phyloP scores from a whole-genome alignment of 2,888 invertebrate genomes.

The Heteromurus nitidus region DNA sequence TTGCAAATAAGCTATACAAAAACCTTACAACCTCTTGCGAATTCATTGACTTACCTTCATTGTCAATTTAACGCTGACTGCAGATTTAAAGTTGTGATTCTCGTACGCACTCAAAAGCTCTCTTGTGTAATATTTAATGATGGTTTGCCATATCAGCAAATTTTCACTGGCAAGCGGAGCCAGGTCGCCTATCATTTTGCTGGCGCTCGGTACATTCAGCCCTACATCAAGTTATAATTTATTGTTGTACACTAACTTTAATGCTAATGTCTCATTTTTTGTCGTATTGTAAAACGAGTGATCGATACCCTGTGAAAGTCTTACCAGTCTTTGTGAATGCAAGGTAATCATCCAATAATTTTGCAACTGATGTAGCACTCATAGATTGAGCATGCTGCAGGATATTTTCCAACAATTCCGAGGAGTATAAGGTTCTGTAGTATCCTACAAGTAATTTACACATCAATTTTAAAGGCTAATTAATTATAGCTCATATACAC shows the following conservation, averaged over 20 bases:
- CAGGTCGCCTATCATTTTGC: too few species aligned
- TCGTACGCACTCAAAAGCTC: not conserved
- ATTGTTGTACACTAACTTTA: not conserved
- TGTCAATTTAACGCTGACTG: not conserved
- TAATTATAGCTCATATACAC: not conserved
- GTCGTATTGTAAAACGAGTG: too few species aligned
- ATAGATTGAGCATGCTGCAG: not conserved
- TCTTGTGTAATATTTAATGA: conserved; percentile 30
- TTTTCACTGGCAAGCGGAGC: too few species aligned
- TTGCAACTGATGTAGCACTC: conserved; percentile 38
- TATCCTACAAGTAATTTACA: conserved; percentile 41
- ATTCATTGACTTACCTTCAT: not conserved
- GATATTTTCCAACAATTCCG: conserved; percentile 52
- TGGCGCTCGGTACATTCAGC: too few species aligned
- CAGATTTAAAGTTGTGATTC: too few species aligned
- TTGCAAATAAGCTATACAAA: too few species aligned
- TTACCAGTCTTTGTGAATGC: conserved; percentile 39
- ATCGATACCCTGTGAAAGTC: not conserved
- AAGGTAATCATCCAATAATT: conserved; percentile 67
- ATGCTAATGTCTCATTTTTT: not conserved
- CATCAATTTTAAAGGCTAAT: conserved; percentile 7
- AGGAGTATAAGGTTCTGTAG: conserved; percentile 61
- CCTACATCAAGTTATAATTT: too few species aligned
- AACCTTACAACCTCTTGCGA: not conserved
- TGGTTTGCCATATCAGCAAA: conserved; percentile 38